A percentile compares a stretch with the other conserved stretches of the same genome.
These are phyloP conservation scores for Eubasilissa regina DNA, from an alignment of 1,140 invertebrate genomes.

Conservation along the genomic window DNA sequence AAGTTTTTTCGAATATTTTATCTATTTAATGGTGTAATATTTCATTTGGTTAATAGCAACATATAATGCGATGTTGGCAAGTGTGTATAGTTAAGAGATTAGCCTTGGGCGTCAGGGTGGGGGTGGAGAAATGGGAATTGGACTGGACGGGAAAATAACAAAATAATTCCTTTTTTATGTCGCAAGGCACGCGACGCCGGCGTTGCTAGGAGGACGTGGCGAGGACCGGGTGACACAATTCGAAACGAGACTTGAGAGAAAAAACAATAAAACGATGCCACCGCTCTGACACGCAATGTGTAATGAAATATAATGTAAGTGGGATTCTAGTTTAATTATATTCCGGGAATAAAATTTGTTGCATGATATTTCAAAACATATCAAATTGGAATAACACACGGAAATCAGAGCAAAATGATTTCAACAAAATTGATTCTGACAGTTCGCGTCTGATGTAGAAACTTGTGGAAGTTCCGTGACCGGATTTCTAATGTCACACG, in stretches of 20 bases:
- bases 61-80: conserved; percentile 24
- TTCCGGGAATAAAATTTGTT: neutral
- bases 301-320: neutral
- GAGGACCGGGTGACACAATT: conserved; percentile 27
- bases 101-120: neutral
- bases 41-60: conserved; percentile 44
- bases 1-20: conserved; percentile 20
- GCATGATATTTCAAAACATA: too few species aligned
- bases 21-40: conserved; percentile 47
- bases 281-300: conserved; percentile 29
- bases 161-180: conserved; percentile 45
- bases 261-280: conserved; percentile 33
- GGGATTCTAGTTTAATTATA: conserved; percentile 15
- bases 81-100: conserved; percentile 30
- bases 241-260: conserved; percentile 7
- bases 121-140: conserved; percentile 5
- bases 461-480: too few species aligned
- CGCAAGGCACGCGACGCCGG: conserved; percentile 40
- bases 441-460: too few species aligned
- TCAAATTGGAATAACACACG: too few species aligned
- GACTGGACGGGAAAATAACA: conserved; percentile 28
- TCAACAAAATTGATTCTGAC: too few species aligned
- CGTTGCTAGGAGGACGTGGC: neutral
- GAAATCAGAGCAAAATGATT: too few species aligned
- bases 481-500: too few species aligned